These are phyloP conservation scores for Perca schrenkii DNA, from an alignment of 2,113 vertebrate genomes.

Conservation along the genomic window DNA sequence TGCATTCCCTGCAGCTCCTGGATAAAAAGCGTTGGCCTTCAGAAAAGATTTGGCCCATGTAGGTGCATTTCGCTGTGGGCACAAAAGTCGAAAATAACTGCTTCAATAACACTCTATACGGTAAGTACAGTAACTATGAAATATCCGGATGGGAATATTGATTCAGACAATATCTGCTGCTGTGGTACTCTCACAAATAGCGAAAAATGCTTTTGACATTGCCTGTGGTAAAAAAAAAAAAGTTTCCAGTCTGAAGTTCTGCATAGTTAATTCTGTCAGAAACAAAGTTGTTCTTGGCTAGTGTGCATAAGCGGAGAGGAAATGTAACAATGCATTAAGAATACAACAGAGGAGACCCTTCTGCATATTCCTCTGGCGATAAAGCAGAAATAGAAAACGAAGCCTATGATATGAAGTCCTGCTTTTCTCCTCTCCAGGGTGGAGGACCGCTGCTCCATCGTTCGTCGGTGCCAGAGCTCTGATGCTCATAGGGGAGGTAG, in stretches of 20 bases:
- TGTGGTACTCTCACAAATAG: not conserved
- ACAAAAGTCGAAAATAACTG: constrained; percentile 8
- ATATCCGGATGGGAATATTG: not conserved
- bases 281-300: constrained; percentile 56
- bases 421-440: constrained; percentile 67
- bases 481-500: constrained; percentile 68
- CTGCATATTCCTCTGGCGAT: constrained; percentile 68
- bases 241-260: constrained; percentile 44
- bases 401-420: constrained; percentile 68
- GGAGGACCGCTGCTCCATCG: constrained; percentile 48
- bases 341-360: constrained; percentile 70
- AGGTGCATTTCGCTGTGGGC: constrained; percentile 90
- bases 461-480: constrained; percentile 63
- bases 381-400: constrained; percentile 70
- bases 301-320: constrained; percentile 44
- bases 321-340: constrained; percentile 70
- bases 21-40: constrained; percentile 91
- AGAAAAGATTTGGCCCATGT: constrained; percentile 89
- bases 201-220: constrained; percentile 6
- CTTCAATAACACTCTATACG: not conserved
- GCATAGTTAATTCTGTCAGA: constrained; percentile 51
- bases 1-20: constrained; percentile 92
- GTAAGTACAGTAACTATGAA: constrained; percentile 4
- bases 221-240: constrained; percentile 1
- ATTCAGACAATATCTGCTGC: not conserved